Evolutionary conservation across 1,140 invertebrate genomes (phyloP).

Genomic region (Ceratoteleas bidentatus): DNA sequence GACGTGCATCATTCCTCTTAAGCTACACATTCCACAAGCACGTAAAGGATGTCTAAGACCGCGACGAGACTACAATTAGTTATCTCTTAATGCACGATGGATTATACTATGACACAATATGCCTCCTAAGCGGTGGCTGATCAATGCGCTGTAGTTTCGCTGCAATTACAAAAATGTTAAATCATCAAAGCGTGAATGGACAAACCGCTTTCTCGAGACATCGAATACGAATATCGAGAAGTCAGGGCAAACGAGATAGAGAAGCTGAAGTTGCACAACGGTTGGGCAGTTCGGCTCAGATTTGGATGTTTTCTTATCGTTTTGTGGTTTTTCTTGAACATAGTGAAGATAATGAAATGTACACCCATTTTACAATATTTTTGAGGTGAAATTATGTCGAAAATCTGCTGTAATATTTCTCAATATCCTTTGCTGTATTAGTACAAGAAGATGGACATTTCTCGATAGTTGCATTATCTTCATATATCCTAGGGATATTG

Average conservation of each 20-base stretch:
- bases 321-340: background rate
- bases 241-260: constrained; percentile 24
- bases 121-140: constrained; percentile 78
- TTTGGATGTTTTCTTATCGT: background rate
- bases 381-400: no score
- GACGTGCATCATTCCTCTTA: constrained; percentile 69
- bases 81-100: constrained; percentile 78
- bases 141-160: constrained; percentile 81
- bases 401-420: no score
- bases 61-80: constrained; percentile 75
- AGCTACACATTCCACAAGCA: constrained; percentile 71
- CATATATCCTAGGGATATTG: no score
- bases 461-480: no score
- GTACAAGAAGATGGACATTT: no score
- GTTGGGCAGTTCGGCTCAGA: constrained; percentile 9
- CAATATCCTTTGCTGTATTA: no score
- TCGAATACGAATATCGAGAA: constrained; percentile 44
- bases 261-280: constrained; percentile 41
- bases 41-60: constrained; percentile 72
- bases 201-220: constrained; percentile 33
- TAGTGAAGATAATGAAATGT: no score
- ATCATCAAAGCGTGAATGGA: constrained; percentile 68
- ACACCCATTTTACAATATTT: no score
- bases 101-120: constrained; percentile 78
- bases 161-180: constrained; percentile 79